These are phyloP conservation scores for Nemopilema nomurai DNA, from an alignment of 30 jellyfish, hydroid and myxozoan genomes.

Conservation along the genomic window DNA sequence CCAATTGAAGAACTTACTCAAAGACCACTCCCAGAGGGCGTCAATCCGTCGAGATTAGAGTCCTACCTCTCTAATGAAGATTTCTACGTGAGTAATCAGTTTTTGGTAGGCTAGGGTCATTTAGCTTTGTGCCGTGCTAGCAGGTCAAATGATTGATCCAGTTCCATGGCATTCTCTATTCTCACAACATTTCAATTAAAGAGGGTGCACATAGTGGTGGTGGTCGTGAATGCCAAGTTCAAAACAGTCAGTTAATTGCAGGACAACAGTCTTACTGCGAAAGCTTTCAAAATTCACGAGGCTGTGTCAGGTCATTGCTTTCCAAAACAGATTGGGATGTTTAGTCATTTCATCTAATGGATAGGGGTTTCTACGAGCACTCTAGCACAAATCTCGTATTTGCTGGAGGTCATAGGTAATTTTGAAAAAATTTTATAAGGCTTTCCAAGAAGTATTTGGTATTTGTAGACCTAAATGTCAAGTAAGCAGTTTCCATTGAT, in stretches of 20 bases:
- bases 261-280: not conserved
- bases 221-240: not conserved
- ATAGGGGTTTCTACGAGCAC: too few relatives aligned
- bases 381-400: too few relatives aligned
- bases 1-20: constrained; percentile 71
- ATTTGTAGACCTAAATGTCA: too few relatives aligned
- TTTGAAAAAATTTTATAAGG: too few relatives aligned
- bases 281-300: not conserved
- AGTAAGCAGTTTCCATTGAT: too few relatives aligned
- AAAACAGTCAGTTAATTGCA: not conserved
- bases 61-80: constrained; percentile 82
- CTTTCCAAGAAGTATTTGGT: too few relatives aligned
- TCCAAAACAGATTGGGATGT: too few relatives aligned
- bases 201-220: not conserved
- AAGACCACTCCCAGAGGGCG: constrained; percentile 87
- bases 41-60: constrained; percentile 80
- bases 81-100: constrained; percentile 50
- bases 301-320: too few relatives aligned
- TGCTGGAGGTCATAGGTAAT: too few relatives aligned
- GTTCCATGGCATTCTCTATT: not conserved
- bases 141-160: not conserved
- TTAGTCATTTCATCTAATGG: too few relatives aligned
- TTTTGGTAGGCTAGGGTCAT: not conserved
- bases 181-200: not conserved
- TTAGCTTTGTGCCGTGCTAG: not conserved